Conservation (phyloP, 2,113 vertebrate genomes). For the Leiothrix lutea region DNA sequence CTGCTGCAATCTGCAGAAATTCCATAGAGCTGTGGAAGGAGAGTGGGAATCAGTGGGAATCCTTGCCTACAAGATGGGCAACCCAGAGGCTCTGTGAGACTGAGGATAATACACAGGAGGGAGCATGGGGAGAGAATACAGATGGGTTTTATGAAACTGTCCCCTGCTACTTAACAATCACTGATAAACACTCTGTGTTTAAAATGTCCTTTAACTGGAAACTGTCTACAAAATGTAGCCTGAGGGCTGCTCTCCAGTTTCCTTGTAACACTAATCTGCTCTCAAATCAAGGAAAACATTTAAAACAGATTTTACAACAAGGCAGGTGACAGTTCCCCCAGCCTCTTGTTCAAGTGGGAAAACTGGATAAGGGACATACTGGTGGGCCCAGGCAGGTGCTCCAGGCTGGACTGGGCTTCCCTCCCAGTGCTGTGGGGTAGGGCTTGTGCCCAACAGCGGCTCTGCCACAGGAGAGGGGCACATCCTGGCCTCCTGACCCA, state of each 20-base stretch:
- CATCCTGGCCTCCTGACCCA: constrained; percentile 43
- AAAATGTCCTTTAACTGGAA: neutral
- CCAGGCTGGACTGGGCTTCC: neutral
- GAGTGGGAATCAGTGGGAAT: neutral
- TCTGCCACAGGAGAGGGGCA: neutral
- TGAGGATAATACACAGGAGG: neutral
- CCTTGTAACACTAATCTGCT: neutral
- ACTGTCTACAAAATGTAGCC: neutral
- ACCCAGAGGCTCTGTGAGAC: fast-evolving
- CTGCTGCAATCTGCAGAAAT: neutral
- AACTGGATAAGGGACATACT: fast-evolving
- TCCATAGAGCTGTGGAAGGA: neutral
- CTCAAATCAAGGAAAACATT: neutral
- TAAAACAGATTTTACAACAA: neutral
- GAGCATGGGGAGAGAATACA: fast-evolving
- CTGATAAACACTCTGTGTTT: neutral
- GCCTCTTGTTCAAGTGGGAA: neutral
- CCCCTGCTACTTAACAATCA: neutral
- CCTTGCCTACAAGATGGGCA: neutral
- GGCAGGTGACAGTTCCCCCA: neutral
- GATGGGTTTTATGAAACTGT: neutral
- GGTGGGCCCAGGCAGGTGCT: fast-evolving
- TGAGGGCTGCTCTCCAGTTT: neutral
- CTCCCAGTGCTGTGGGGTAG: neutral
- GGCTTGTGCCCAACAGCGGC: fast-evolving